Evolutionary conservation across 2,888 invertebrate genomes (phyloP).

Genomic region (Volucella inflata): DNA sequence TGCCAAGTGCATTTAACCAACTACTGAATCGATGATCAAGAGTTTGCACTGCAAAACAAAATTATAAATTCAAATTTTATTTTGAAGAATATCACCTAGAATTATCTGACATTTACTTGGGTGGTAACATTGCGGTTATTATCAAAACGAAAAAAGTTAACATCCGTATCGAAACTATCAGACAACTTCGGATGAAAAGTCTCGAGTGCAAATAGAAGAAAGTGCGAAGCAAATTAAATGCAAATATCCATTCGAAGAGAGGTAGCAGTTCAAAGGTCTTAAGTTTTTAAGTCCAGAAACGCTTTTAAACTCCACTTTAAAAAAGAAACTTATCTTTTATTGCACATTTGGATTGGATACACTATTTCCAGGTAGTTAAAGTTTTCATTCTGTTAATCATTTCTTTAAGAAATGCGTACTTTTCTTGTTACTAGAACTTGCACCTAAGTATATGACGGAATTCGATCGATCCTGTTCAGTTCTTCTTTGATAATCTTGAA

Average conservation of each 20-base stretch:
- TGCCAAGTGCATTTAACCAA: slow-evolving; percentile 8
- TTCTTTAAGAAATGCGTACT: not conserved
- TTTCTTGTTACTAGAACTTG: slow-evolving; percentile 6
- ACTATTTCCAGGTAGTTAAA: slow-evolving; percentile 4
- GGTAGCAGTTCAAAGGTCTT: not conserved
- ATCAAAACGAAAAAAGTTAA: not conserved
- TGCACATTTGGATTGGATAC: not conserved
- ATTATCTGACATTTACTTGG: too few species aligned
- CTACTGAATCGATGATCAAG: slow-evolving; percentile 4
- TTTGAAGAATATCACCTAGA: too few species aligned
- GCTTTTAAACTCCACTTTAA: slow-evolving; percentile 5
- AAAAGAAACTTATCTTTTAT: not conserved
- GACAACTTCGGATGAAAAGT: slow-evolving; percentile 3
- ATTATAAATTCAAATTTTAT: too few species aligned
- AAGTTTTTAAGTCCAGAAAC: slow-evolving; percentile 11
- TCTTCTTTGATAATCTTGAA: too few species aligned
- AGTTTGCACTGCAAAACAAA: slow-evolving; percentile 1
- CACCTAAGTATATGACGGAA: slow-evolving; percentile 5
- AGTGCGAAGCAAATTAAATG: slow-evolving; percentile 3
- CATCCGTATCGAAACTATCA: not conserved
- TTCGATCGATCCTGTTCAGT: too few species aligned
- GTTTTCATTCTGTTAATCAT: slow-evolving; percentile 2
- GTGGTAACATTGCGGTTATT: slow-evolving; percentile 2
- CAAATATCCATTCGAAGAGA: slow-evolving; percentile 5
- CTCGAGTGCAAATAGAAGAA: not conserved